Base-by-base conservation (phyloP, 2,888 invertebrate species). In the Syrphus vitripennis region DNA sequence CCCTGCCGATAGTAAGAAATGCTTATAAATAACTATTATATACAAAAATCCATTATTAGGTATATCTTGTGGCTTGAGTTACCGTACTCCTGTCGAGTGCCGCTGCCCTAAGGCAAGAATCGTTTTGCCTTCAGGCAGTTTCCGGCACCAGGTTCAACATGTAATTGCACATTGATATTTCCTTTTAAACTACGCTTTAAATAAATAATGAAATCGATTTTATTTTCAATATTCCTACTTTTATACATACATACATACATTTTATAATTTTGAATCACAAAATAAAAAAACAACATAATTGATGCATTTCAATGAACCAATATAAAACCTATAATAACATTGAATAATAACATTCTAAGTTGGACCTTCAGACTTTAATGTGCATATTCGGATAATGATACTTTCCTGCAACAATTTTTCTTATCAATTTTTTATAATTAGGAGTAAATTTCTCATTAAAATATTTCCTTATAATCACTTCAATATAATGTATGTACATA, bases 381-480 rank as follows among this genome's bases (percentile, higher is more conserved):
- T 69, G 61, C 34, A 78, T 53, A 45, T 34, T 16, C 10, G 19
- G n/a, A n/a, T n/a, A 55, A 57, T 67, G 4, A 19, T 42, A 40
- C 50, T 59, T 69, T 69, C 75, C 50, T 53, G 21, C 9, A 31
- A 69, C 24, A 34, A 48, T 29, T 61, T 29, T 42, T 40, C 67
- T 69, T 75, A 75, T 81, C 80, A 61, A 50, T 75, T 48, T n/a
- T 45, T 29, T 48, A 48, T 67, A 79, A 65, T 63, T 59, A 48
- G 24, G 69, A 80, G 48, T 31, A 6, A 37, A 48, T 19, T 42
- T 26, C n/a, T 50, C 9, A 7, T 24, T 26, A 3, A 26, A 50
- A 1, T n/a, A 5, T 24, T 50, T 24, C 14, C 0, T 48, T 24
- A 26, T 50, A 26, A 26, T 50, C 50, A 50, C n/a, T 26, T 26